Conservation (phyloP, 2,113 vertebrate species). For the Promerops cafer region DNA sequence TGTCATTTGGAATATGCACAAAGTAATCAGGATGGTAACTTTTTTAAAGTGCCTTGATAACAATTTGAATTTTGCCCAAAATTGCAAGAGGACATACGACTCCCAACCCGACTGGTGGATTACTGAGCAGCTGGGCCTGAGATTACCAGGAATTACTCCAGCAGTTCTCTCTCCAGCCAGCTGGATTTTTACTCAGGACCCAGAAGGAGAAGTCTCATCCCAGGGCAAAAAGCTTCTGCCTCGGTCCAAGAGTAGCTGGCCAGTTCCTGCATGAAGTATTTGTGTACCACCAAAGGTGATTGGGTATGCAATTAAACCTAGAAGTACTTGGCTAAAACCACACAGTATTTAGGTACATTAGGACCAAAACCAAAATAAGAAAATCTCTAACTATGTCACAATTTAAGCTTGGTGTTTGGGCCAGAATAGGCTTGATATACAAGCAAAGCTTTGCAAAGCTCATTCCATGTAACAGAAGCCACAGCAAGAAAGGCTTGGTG, state of each 20-base stretch:
- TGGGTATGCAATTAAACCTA: not conserved
- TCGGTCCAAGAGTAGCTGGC: not conserved
- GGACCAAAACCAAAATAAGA: not conserved
- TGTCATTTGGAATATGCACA: not conserved
- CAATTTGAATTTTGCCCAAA: constrained; percentile 27
- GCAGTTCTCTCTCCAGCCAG: not conserved
- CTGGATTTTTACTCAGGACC: not conserved
- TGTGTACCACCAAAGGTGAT: not conserved
- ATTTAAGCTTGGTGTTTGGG: not conserved
- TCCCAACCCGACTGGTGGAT: not conserved
- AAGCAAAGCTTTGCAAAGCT: not conserved
- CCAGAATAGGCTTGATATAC: not conserved
- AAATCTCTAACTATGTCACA: not conserved
- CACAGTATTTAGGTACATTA: not conserved
- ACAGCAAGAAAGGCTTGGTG: not conserved
- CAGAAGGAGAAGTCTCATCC: not conserved
- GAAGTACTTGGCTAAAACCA: not conserved
- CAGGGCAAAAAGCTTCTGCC: not conserved
- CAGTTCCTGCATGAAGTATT: not conserved
- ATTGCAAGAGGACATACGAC: not conserved
- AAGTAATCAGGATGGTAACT: not conserved
- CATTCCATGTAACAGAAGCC: not conserved
- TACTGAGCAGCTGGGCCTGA: constrained; percentile 20
- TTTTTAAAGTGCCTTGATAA: not conserved
- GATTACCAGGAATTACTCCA: constrained; percentile 13